phyloP scores from a whole-genome alignment of 2,113 vertebrate species.

The Benitochromis conjunctus region DNA sequence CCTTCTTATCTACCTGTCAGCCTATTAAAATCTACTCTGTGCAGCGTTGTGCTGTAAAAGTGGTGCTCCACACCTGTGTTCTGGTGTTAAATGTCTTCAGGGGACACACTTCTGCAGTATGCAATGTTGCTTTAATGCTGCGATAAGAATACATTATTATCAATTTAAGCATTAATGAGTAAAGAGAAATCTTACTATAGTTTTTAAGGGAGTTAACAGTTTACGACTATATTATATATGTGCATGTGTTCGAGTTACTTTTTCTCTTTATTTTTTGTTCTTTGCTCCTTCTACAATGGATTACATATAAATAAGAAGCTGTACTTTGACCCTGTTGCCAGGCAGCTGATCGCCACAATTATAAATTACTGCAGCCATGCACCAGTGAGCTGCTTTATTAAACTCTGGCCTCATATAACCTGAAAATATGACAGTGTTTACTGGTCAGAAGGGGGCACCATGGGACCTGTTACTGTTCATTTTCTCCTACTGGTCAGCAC shows the following conservation, averaged over 20 bases:
- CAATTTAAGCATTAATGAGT: too few species aligned
- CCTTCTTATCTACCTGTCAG: fast-evolving
- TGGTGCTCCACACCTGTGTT: fast-evolving
- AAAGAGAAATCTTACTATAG: too few species aligned
- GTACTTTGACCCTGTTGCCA: fast-evolving
- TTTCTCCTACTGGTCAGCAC: too few species aligned
- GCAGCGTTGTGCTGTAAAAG: too few species aligned
- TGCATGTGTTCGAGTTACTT: fast-evolving
- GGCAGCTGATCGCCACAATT: fast-evolving
- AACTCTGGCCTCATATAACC: neutral
- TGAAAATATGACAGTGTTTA: neutral
- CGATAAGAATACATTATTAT: too few species aligned
- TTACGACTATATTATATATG: fast-evolving
- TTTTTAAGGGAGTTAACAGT: neutral
- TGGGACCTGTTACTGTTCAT: neutral
- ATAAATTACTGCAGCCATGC: neutral
- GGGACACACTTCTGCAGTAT: fast-evolving
- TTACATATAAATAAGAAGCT: neutral
- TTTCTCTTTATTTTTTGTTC: fast-evolving
- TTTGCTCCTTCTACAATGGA: fast-evolving
- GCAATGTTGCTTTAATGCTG: fast-evolving
- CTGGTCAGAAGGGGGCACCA: neutral
- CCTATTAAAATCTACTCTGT: neutral
- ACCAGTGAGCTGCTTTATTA: neutral
- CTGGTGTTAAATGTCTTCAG: neutral